Base-by-base conservation (phyloP, 2,888 invertebrate species). In the Leucoptera coffeella region DNA sequence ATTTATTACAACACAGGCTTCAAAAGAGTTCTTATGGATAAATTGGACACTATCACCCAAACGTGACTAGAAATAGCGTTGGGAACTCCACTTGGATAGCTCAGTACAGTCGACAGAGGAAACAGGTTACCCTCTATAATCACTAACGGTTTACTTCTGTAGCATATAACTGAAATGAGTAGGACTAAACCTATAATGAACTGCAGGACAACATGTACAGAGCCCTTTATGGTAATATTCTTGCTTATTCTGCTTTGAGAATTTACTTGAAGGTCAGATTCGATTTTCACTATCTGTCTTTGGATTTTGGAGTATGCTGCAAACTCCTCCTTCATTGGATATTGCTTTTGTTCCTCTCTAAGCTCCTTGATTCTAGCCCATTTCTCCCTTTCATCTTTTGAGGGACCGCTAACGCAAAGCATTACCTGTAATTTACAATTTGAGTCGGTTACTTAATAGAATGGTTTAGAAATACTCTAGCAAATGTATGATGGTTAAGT, bases 281-380 rank as follows among this genome's bases (percentile, higher is more conserved):
- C 74, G n/a, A 77, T 41, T 36, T 51, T 61, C 35, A 69, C 74
- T 12, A 78, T 74, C 47, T 58, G 73, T 22, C 78, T 51, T 41
- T 78, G 78, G 17, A 77, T 34, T 45, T 74, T 77, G 2, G 77
- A 74, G 42, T 73, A 74, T 17, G 72, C 65, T 4, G 75, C 75
- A 50, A 78, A 78, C 35, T 76, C 65, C 35, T 77, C 75, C 31
- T 74, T 74, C 56, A 77, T 74, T 6, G 71, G 73, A 30, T 75
- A 46, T 6, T 41, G 35, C 28, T 58, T 55, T 38, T 77, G 77
- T 35, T 73, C 59, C 2, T 40, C 38, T 41, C 65, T 72, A 3
- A 76, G 46, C 35, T 50, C 46, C 17, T 47, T 24, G 20, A 73
- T 52, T 41, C 73, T 53, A 4, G 42, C 37, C 41, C 62, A 52